phyloP scores from a whole-genome alignment of 2,797 vertebrate species.

The Chloroceryle inda region DNA sequence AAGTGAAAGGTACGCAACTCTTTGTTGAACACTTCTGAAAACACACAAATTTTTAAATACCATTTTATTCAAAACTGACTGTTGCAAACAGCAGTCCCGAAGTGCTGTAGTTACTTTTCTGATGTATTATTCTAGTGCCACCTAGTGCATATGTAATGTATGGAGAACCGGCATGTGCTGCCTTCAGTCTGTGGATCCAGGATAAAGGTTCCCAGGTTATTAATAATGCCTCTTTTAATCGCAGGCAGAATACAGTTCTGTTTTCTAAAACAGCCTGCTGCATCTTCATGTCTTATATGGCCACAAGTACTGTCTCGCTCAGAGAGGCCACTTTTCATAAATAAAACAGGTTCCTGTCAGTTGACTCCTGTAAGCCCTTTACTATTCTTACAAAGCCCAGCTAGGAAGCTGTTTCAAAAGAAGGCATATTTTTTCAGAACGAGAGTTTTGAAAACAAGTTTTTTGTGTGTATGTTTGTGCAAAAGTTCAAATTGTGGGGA shows the following conservation, averaged over 20 bases:
- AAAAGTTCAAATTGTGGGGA: neutral
- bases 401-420: neutral
- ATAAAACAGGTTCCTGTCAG: neutral
- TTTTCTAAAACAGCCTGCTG: neutral
- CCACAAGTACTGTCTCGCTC: neutral
- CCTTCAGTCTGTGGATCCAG: neutral
- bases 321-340: neutral
- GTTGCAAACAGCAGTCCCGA: neutral
- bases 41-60: neutral
- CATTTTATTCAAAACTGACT: neutral
- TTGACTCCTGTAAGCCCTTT: neutral
- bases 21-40: constrained; percentile 12
- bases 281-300: neutral
- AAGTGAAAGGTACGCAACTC: constrained; percentile 91
- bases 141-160: constrained; percentile 49
- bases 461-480: neutral
- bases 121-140: constrained; percentile 66
- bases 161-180: neutral
- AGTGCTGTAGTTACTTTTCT: neutral
- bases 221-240: neutral
- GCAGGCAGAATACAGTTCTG: neutral
- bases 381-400: neutral
- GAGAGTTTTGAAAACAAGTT: neutral
- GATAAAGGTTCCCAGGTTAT: neutral
- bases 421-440: neutral